Conservation (phyloP, 2,797 vertebrate genomes). For the Artibeus jamaicensis region DNA sequence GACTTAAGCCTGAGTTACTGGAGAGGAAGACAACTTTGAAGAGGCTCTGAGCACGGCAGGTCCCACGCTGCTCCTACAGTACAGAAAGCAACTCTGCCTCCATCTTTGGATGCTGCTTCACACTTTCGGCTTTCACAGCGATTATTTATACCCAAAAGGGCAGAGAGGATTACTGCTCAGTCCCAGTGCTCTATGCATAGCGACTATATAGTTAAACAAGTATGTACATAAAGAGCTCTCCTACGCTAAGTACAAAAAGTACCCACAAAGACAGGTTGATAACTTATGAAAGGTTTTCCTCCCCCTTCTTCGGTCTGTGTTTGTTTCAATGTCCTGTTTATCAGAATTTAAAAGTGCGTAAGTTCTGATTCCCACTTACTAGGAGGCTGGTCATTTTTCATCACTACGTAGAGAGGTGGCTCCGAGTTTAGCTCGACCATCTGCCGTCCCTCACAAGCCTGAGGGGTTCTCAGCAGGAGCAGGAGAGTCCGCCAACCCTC, state of each 20-base stretch:
- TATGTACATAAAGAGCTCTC: background rate
- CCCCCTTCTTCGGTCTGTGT: background rate
- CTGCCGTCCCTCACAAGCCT: conserved; percentile 62
- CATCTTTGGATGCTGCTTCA: background rate
- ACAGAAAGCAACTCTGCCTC: background rate
- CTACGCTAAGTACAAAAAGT: background rate
- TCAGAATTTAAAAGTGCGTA: conserved; percentile 34
- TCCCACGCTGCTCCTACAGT: background rate
- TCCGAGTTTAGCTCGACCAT: conserved; percentile 61
- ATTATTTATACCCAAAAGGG: conserved; percentile 2
- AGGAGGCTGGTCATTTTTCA: conserved; percentile 67
- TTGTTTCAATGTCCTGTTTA: conserved; percentile 42
- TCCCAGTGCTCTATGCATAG: background rate
- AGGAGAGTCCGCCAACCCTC: conserved; percentile 39
- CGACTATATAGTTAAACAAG: background rate
- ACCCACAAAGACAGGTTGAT: background rate
- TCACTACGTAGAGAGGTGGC: conserved; percentile 50
- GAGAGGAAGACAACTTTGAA: background rate
- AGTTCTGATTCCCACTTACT: conserved; percentile 47
- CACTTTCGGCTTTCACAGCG: background rate
- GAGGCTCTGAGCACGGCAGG: background rate
- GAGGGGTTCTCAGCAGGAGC: conserved; percentile 61
- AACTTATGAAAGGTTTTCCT: background rate
- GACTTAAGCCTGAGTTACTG: background rate
- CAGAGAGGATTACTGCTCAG: background rate